A percentile compares a stretch with the other conserved stretches of the same genome.
These are phyloP conservation scores for Steinernema feltiae DNA, from an alignment of 1,140 invertebrate genomes.

Conservation along the genomic window DNA sequence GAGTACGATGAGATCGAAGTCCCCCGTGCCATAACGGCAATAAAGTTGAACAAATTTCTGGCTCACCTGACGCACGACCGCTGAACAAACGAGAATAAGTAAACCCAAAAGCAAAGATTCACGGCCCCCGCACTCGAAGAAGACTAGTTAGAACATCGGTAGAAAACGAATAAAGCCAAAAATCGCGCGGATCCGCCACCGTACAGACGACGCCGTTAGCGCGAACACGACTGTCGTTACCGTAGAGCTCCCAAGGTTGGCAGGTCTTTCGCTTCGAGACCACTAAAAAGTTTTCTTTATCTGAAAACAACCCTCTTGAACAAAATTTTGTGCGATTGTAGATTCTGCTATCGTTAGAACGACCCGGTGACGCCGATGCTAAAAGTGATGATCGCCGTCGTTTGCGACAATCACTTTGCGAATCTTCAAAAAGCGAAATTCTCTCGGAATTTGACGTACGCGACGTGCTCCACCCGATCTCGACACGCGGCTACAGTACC, in stretches of 20 bases:
- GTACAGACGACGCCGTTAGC: too few relatives aligned
- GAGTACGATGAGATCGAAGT: not conserved
- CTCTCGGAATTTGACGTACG: not conserved
- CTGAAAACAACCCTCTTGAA: too few relatives aligned
- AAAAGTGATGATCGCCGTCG: not conserved
- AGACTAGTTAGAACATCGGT: too few relatives aligned
- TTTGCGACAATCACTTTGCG: constrained; percentile 19
- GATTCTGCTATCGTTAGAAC: constrained; percentile 10
- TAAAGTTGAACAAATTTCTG: not conserved
- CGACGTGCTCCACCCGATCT: not conserved
- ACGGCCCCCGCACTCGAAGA: too few relatives aligned
- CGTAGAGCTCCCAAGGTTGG: too few relatives aligned
- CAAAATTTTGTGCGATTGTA: too few relatives aligned
- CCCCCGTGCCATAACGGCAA: constrained; percentile 3
- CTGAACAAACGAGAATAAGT: not conserved
- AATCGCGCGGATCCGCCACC: too few relatives aligned
- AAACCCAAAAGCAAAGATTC: not conserved
- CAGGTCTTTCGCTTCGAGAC: too few relatives aligned
- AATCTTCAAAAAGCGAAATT: constrained; percentile 19
- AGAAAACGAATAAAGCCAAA: too few relatives aligned
- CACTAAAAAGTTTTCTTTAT: too few relatives aligned
- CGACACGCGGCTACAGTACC: not conserved
- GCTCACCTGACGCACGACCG: too few relatives aligned
- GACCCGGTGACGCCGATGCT: not conserved
- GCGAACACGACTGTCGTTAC: too few relatives aligned